phyloP scores from a whole-genome alignment of 2,797 vertebrate genomes.

The Melanogrammus aeglefinus region DNA sequence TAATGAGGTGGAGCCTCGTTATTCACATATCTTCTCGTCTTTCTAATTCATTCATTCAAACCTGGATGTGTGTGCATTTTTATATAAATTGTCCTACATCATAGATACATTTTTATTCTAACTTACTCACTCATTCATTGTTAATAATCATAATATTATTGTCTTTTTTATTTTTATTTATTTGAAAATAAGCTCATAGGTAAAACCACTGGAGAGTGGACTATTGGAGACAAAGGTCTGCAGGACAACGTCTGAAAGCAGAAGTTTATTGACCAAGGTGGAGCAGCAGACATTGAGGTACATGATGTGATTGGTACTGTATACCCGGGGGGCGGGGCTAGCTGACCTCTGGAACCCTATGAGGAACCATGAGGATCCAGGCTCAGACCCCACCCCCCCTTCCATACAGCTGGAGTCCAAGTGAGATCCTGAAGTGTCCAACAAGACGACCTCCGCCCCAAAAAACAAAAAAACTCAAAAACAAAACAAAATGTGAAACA shows the following conservation, averaged over 20 bases:
- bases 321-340: constrained; percentile 42
- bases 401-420: constrained; percentile 73
- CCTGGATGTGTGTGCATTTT: not conserved
- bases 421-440: constrained; percentile 68
- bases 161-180: not conserved
- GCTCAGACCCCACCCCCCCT: constrained; percentile 33
- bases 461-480: constrained; percentile 22
- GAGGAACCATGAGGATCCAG: constrained; percentile 26
- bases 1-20: no score
- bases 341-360: constrained; percentile 7
- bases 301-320: constrained; percentile 77
- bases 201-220: no score
- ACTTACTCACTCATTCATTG: not conserved
- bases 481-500: constrained; percentile 8
- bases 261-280: constrained; percentile 86
- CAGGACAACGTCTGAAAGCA: constrained; percentile 86
- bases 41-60: no score
- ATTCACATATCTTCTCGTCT: no score
- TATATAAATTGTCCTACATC: not conserved
- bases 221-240: no score
- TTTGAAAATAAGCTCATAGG: no score
- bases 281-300: constrained; percentile 95
- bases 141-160: not conserved
- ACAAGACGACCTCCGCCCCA: constrained; percentile 33
- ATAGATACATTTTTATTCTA: not conserved